Percentiles rank a stretch among this genome's conserved stretches.
Conservation (phyloP, 2,113 vertebrate species). For the Rhinoptilus africanus region DNA sequence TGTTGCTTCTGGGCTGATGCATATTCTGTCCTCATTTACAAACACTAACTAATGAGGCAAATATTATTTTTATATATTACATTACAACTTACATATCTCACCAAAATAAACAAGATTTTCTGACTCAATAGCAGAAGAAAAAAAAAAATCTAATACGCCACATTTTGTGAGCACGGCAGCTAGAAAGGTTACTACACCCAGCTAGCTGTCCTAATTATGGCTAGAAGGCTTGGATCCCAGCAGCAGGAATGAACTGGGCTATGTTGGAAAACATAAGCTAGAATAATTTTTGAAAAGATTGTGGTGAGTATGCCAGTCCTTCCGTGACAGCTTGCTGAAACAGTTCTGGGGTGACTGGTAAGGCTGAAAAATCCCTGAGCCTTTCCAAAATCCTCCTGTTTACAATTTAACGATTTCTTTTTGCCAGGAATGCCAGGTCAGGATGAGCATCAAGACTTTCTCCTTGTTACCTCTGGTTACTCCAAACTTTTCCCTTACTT, state of each 20-base stretch:
- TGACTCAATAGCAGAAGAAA: neutral
- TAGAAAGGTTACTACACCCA: neutral
- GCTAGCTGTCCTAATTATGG: neutral
- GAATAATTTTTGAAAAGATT: accelerated
- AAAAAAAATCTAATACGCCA: accelerated
- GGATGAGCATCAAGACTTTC: neutral
- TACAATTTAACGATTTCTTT: too few relatives aligned
- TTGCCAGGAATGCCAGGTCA: neutral
- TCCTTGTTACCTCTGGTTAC: too few relatives aligned
- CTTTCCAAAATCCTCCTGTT: neutral
- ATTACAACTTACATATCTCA: neutral
- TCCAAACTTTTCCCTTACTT: neutral
- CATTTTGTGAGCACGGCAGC: neutral
- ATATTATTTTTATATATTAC: neutral
- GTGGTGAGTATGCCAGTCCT: neutral
- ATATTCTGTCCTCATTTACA: neutral
- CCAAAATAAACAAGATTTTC: neutral
- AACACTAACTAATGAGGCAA: neutral
- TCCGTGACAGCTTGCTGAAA: neutral
- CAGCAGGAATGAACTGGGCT: neutral
- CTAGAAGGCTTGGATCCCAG: neutral
- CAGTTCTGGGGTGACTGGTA: neutral
- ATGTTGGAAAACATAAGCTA: neutral
- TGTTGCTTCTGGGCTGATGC: neutral
- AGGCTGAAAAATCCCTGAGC: neutral